phyloP scores from a whole-genome alignment of 2,797 vertebrate species.

The Paramormyrops hopkinsi region DNA sequence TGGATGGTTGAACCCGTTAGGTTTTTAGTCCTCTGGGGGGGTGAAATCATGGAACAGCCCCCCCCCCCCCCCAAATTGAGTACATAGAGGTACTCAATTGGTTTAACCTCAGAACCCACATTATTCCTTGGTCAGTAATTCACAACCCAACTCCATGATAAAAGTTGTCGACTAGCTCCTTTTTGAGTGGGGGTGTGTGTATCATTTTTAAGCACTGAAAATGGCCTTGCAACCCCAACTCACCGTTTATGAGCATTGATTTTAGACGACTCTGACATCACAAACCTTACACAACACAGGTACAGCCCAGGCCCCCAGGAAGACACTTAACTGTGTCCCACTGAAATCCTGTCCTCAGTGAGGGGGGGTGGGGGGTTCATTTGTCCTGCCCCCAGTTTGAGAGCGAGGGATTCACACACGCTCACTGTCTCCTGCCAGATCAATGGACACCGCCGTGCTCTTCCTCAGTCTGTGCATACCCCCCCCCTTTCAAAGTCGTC shows the following conservation, averaged over 20 bases:
- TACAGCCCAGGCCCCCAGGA: neutral
- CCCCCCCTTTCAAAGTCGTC: neutral
- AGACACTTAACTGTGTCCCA: neutral
- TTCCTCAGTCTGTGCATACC: neutral
- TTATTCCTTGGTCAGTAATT: neutral
- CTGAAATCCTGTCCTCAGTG: neutral
- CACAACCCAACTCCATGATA: neutral
- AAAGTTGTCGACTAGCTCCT: neutral
- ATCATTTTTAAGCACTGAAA: neutral
- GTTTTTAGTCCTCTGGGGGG: neutral
- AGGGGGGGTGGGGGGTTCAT: neutral
- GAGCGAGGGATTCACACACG: neutral
- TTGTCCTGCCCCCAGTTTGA: neutral
- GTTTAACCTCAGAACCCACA: neutral
- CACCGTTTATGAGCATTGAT: neutral
- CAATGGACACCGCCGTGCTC: neutral
- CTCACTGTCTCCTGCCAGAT: neutral
- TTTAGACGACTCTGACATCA: neutral
- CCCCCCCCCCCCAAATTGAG: no score
- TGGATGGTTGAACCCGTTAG: neutral
- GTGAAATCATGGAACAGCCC: neutral
- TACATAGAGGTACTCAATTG: neutral
- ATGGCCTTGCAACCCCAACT: neutral
- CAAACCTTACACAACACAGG: neutral
- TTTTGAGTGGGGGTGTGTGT: neutral